phyloP scores from a whole-genome alignment of 2,888 invertebrate genomes.

The Lasius fuliginosus region DNA sequence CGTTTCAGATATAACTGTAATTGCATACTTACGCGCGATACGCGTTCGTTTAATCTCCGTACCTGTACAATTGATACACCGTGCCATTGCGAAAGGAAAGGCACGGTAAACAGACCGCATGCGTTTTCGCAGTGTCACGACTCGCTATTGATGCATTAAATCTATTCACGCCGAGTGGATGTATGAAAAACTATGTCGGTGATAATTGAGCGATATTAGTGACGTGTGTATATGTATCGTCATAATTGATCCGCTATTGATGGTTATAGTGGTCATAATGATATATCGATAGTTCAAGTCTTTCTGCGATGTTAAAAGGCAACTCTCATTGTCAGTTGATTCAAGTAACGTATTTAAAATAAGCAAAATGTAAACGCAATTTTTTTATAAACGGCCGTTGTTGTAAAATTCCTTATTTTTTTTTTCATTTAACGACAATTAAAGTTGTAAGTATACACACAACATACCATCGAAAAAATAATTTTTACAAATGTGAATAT shows the following conservation, averaged over 20 bases:
- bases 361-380: not conserved
- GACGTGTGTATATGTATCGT: slow-evolving; percentile 22
- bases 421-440: not conserved
- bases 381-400: not conserved
- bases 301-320: not conserved
- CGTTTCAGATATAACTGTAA: slow-evolving; percentile 52
- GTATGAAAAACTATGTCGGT: slow-evolving; percentile 43
- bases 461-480: not conserved
- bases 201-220: slow-evolving; percentile 46
- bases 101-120: slow-evolving; percentile 46
- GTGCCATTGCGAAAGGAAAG: slow-evolving; percentile 39
- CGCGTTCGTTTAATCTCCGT: slow-evolving; percentile 45
- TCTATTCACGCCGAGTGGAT: slow-evolving; percentile 39
- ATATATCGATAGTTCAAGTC: not conserved
- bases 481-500: not conserved
- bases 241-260: slow-evolving; percentile 46
- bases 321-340: not conserved
- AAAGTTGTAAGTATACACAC: not conserved
- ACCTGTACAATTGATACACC: slow-evolving; percentile 41
- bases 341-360: not conserved
- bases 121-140: slow-evolving; percentile 50
- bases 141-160: slow-evolving; percentile 45
- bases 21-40: slow-evolving; percentile 38
- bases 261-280: not conserved
- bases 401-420: too few species aligned